Conservation (phyloP, 2,113 vertebrate species). For the Epinephelus lanceolatus region DNA sequence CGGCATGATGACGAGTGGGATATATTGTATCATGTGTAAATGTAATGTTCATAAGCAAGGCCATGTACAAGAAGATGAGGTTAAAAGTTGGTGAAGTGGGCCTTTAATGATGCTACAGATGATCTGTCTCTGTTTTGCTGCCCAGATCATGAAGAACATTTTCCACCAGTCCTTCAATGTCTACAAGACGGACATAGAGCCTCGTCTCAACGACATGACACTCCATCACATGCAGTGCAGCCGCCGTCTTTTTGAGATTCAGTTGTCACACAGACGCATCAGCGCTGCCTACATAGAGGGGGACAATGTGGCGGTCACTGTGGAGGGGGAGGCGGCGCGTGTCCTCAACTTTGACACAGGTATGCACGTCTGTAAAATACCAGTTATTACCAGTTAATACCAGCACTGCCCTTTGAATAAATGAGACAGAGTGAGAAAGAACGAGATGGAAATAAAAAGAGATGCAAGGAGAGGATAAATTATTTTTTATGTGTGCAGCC, state of each 20-base stretch:
- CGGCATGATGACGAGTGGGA: neutral
- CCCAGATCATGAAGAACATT: conserved; percentile 87
- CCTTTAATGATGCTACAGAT: neutral
- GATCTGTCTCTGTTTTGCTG: neutral
- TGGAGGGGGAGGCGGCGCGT: conserved; percentile 85
- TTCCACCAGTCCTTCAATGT: conserved; percentile 86
- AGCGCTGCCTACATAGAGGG: conserved; percentile 82
- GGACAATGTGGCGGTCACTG: conserved; percentile 83
- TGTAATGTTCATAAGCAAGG: neutral
- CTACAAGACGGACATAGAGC: conserved; percentile 86
- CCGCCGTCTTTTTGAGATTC: conserved; percentile 84
- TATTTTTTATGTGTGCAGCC: neutral
- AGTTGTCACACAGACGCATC: conserved; percentile 83
- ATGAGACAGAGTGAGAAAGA: neutral
- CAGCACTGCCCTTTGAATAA: neutral
- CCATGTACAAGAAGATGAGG: neutral
- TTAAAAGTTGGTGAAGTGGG: neutral
- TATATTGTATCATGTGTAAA: neutral
- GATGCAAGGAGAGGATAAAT: conserved; percentile 3
- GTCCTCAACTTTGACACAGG: conserved; percentile 86
- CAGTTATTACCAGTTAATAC: neutral
- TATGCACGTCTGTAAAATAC: conserved; percentile 31
- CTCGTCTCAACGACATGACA: conserved; percentile 79
- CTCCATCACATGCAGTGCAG: conserved; percentile 84
- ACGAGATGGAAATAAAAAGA: neutral